These are phyloP conservation scores for Butorides virescens DNA, from an alignment of 2,113 vertebrate species.

Conservation along the genomic window DNA sequence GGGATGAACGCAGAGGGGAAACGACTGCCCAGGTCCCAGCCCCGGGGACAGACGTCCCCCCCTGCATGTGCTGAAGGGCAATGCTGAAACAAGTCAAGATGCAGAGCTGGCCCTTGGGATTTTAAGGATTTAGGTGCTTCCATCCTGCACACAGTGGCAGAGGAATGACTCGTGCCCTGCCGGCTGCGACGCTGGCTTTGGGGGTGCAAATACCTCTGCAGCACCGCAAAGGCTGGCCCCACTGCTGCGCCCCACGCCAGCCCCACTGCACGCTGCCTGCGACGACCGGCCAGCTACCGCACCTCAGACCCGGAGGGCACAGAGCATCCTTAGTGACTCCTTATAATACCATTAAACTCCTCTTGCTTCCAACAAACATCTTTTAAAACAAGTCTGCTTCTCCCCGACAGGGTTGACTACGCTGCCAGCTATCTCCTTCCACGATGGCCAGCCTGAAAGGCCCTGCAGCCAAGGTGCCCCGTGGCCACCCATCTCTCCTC, in stretches of 20 bases:
- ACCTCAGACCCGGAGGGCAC: not conserved
- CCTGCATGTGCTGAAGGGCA: not conserved
- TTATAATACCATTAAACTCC: not conserved
- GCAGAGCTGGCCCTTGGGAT: not conserved
- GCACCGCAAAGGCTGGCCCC: accelerated
- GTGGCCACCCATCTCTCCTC: accelerated
- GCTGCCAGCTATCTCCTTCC: not conserved
- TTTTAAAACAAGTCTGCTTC: not conserved
- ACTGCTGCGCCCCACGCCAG: not conserved
- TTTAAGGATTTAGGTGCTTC: not conserved
- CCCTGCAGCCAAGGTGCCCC: too few species aligned
- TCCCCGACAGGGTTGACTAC: not conserved
- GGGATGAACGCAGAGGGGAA: accelerated
- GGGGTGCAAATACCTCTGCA: not conserved
- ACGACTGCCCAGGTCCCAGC: not conserved
- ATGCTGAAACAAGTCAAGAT: not conserved
- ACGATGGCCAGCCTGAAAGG: accelerated
- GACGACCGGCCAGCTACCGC: not conserved
- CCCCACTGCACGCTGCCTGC: accelerated
- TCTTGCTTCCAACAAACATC: not conserved
- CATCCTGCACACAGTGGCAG: accelerated
- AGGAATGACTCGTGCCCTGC: accelerated
- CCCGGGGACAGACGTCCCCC: accelerated
- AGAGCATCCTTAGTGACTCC: not conserved
- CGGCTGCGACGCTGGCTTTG: not conserved